Evolutionary conservation across 2,113 vertebrate species (phyloP).

Genomic region (Catharus minimus): DNA sequence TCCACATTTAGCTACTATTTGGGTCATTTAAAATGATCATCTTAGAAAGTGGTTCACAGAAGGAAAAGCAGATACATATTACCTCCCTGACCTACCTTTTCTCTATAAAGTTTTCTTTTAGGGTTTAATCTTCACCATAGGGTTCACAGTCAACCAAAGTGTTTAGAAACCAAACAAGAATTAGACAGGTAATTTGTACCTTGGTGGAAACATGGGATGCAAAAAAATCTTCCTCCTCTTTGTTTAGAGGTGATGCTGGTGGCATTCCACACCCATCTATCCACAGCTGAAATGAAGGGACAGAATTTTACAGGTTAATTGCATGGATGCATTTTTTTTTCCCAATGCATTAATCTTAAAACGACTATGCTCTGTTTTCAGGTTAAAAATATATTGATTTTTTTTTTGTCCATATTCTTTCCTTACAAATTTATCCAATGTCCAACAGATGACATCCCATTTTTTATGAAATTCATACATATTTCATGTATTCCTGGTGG

Average conservation of each 20-base stretch:
- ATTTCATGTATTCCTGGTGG: neutral
- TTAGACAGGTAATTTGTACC: conserved; percentile 42
- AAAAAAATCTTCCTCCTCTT: conserved; percentile 93
- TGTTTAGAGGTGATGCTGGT: conserved; percentile 76
- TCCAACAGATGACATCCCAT: neutral
- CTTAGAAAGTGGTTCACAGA: neutral
- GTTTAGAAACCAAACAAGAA: neutral
- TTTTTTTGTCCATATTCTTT: neutral
- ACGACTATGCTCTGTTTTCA: neutral
- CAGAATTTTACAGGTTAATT: neutral
- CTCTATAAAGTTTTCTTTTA: neutral
- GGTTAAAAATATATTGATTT: neutral
- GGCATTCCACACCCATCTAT: conserved; percentile 79
- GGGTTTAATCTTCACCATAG: neutral
- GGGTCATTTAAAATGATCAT: neutral
- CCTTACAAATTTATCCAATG: neutral
- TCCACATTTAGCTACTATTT: neutral
- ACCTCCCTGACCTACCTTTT: neutral
- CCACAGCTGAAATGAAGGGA: conserved; percentile 82
- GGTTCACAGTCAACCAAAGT: neutral
- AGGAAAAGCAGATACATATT: neutral
- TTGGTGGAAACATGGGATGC: conserved; percentile 75
- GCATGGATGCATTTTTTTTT: neutral
- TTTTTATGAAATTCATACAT: neutral
- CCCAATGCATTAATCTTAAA: neutral